These are phyloP conservation scores for Bombus difficillimus DNA, from an alignment of 1,140 invertebrate genomes.

Conservation along the genomic window DNA sequence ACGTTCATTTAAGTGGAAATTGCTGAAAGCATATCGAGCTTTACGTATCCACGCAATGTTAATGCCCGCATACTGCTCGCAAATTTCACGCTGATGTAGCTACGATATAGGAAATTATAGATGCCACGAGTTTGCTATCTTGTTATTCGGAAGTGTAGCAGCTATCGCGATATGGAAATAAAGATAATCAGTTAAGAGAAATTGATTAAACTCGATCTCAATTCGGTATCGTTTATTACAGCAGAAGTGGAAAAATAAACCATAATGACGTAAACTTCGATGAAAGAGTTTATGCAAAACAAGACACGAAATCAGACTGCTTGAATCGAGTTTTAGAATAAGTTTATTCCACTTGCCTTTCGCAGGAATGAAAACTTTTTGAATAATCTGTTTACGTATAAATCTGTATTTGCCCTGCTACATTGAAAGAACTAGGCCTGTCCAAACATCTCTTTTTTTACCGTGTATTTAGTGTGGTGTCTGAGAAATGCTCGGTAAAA, in stretches of 20 bases:
- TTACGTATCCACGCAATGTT: too few species aligned
- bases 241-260: too few species aligned
- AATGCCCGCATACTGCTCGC: background rate
- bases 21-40: background rate
- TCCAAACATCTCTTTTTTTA: background rate
- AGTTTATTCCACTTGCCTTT: background rate
- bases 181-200: too few species aligned
- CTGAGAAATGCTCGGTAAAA: conserved; percentile 9
- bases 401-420: background rate
- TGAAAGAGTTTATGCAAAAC: too few species aligned
- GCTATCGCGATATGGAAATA: too few species aligned
- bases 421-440: background rate
- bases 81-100: background rate
- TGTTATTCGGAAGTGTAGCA: too few species aligned
- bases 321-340: background rate
- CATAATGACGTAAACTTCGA: too few species aligned
- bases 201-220: too few species aligned
- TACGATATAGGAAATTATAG: background rate
- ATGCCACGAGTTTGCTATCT: too few species aligned
- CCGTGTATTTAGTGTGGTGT: conserved; percentile 15
- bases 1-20: background rate
- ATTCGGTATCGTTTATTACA: too few species aligned
- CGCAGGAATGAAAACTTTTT: background rate
- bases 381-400: background rate
- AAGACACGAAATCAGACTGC: too few species aligned